A percentile compares a stretch with the other conserved stretches of the same genome.
Evolutionary conservation across 2,113 vertebrate genomes (phyloP).

Genomic region (Cebidichthys violaceus): DNA sequence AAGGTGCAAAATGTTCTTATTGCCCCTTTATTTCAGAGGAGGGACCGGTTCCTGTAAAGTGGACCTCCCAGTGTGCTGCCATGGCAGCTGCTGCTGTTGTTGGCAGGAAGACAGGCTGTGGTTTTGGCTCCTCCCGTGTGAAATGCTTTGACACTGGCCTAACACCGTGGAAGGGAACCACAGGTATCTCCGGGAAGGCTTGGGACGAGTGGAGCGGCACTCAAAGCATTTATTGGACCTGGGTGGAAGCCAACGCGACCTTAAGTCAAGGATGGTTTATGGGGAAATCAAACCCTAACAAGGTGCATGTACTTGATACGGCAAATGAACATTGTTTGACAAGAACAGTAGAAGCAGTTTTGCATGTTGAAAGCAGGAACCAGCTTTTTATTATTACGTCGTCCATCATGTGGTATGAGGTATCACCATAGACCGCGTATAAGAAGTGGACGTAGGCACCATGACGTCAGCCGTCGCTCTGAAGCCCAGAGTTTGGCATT

Average conservation of each 20-base stretch:
- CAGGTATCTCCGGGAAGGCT: slow-evolving; percentile 51
- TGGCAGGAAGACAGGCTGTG: slow-evolving; percentile 60
- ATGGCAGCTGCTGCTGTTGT: slow-evolving; percentile 63
- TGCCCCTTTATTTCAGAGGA: slow-evolving; percentile 36
- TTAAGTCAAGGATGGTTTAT: not conserved
- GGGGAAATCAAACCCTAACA: not conserved
- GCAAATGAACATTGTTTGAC: not conserved
- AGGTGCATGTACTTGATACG: not conserved
- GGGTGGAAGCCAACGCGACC: not conserved
- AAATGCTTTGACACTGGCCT: slow-evolving; percentile 55
- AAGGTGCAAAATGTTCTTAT: slow-evolving; percentile 39
- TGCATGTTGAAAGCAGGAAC: too few relatives aligned
- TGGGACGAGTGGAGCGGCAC: not conserved
- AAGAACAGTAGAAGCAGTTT: not conserved
- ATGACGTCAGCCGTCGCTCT: too few relatives aligned
- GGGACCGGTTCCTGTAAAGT: slow-evolving; percentile 45
- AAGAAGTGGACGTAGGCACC: too few relatives aligned
- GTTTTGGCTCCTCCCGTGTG: slow-evolving; percentile 65
- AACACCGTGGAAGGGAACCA: slow-evolving; percentile 64
- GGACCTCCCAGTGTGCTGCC: slow-evolving; percentile 67
- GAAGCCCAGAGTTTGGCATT: too few relatives aligned
- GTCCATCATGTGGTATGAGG: too few relatives aligned
- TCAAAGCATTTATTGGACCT: slow-evolving; percentile 27
- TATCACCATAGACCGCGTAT: too few relatives aligned
- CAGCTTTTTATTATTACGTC: too few relatives aligned